Conservation (phyloP, 2,797 vertebrate genomes). For the Tangara arthus region DNA sequence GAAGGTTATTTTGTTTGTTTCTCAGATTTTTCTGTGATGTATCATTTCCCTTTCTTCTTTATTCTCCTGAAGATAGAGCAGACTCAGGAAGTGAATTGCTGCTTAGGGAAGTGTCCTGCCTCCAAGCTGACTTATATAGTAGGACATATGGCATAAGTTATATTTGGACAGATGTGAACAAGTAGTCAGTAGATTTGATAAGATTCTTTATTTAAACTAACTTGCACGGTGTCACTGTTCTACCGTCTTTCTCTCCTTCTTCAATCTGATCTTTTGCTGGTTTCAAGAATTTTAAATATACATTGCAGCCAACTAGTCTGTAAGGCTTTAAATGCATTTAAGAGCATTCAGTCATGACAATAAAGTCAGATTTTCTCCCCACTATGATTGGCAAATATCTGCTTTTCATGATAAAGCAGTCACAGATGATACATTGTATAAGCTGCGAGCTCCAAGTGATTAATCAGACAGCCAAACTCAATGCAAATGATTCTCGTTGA, state of each 20-base stretch:
- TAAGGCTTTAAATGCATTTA: not conserved
- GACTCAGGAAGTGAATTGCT: constrained; percentile 60
- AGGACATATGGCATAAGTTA: constrained; percentile 65
- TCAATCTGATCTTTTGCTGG: constrained; percentile 45
- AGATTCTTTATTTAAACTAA: constrained; percentile 68
- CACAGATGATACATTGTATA: not conserved
- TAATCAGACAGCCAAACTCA: not conserved
- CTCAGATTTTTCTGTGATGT: constrained; percentile 10
- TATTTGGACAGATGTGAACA: constrained; percentile 71
- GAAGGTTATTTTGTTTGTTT: constrained; percentile 43
- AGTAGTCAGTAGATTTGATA: constrained; percentile 66
- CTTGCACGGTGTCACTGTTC: constrained; percentile 61
- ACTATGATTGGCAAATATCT: not conserved
- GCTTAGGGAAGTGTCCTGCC: constrained; percentile 64
- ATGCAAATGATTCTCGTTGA: not conserved
- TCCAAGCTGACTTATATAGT: constrained; percentile 67
- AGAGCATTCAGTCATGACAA: not conserved
- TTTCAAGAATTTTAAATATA: constrained; percentile 29
- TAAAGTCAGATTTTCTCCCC: not conserved
- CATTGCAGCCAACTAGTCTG: not conserved
- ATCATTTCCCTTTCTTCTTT: not conserved
- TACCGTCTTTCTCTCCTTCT: constrained; percentile 40
- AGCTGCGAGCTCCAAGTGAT: not conserved
- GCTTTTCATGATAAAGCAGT: constrained; percentile 20
- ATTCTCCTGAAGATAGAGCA: constrained; percentile 47